These are phyloP conservation scores for Tetanocera ferruginea DNA, from an alignment of 2,888 invertebrate genomes.

Conservation along the genomic window DNA sequence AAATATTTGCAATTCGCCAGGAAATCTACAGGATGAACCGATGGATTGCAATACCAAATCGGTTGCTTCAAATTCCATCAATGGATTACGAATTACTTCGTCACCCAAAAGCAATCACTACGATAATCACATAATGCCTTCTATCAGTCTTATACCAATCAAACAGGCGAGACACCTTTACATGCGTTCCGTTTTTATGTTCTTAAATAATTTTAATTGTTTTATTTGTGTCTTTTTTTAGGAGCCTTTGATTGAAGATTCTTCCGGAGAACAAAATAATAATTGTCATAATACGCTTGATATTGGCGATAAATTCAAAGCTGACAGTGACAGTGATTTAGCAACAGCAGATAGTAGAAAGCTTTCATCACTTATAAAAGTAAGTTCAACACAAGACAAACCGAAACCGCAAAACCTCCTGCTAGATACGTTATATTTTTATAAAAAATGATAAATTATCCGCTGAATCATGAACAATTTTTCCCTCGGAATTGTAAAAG, in stretches of 20 bases:
- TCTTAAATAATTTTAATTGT: slow-evolving; percentile 29
- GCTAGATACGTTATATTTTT: no score
- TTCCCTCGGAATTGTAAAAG: no score
- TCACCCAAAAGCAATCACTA: slow-evolving; percentile 62
- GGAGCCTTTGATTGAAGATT: slow-evolving; percentile 61
- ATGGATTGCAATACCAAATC: slow-evolving; percentile 65
- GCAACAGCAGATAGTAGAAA: slow-evolving; percentile 75
- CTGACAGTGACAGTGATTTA: slow-evolving; percentile 62
- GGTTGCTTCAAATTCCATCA: slow-evolving; percentile 62
- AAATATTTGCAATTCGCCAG: slow-evolving; percentile 19
- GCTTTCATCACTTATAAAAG: slow-evolving; percentile 84
- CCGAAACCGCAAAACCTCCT: no score
- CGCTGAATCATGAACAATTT: no score
- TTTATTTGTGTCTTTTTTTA: slow-evolving; percentile 41
- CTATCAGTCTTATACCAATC: slow-evolving; percentile 88
- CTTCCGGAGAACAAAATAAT: slow-evolving; percentile 48
- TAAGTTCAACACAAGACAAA: slow-evolving; percentile 61
- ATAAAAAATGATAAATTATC: no score
- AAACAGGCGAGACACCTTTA: slow-evolving; percentile 74
- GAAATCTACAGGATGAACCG: slow-evolving; percentile 52
- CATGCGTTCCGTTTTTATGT: background rate
- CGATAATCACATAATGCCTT: slow-evolving; percentile 79
- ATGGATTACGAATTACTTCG: slow-evolving; percentile 37
- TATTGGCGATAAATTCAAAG: slow-evolving; percentile 42
- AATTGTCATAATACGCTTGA: slow-evolving; percentile 27